These are phyloP conservation scores for Hyles lineata DNA, from an alignment of 2,888 invertebrate species.

Conservation along the genomic window DNA sequence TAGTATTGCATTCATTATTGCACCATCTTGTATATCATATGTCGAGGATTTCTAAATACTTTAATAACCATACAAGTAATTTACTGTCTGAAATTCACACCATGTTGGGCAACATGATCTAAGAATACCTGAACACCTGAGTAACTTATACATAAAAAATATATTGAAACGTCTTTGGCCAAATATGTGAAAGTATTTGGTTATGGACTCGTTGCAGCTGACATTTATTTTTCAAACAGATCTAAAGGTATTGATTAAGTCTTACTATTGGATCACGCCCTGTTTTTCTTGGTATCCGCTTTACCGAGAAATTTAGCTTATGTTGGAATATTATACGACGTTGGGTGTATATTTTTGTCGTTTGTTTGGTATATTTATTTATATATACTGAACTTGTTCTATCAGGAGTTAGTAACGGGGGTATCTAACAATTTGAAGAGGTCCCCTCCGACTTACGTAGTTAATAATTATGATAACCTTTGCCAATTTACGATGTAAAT, in stretches of 20 bases:
- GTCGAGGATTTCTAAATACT: neutral
- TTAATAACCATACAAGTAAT: neutral
- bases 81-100: neutral
- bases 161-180: too few relatives aligned
- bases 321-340: neutral
- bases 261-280: conserved; percentile 3
- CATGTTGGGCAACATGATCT: neutral
- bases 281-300: conserved; percentile 5
- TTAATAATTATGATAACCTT: conserved; percentile 45
- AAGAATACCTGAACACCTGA: neutral
- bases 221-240: neutral
- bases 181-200: neutral
- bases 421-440: neutral
- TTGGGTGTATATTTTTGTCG: neutral
- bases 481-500: conserved; percentile 42
- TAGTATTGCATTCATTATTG: neutral
- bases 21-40: neutral
- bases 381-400: neutral
- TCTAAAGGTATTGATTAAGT: neutral
- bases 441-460: neutral
- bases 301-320: neutral
- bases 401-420: neutral
- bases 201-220: neutral
- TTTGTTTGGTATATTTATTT: too few relatives aligned
- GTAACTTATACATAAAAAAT: neutral